phyloP scores from a whole-genome alignment of 2,888 invertebrate species.

The Noctuana brunneofusca region DNA sequence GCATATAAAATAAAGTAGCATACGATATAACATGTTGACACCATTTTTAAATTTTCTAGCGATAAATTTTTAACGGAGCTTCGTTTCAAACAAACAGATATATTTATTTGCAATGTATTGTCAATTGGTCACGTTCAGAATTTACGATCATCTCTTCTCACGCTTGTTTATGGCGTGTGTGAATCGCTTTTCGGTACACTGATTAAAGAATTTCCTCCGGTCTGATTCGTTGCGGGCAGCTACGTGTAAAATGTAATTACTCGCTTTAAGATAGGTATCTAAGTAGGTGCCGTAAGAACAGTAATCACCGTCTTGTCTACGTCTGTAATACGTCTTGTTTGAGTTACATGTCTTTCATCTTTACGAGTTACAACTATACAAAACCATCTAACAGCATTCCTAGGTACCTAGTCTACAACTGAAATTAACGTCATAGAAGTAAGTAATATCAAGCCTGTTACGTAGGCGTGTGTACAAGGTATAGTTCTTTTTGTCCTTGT shows the following conservation, averaged over 20 bases:
- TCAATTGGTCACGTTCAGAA: conserved; percentile 39
- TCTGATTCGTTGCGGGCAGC: conserved; percentile 18
- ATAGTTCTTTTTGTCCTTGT: too few species aligned
- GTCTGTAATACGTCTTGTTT: background rate
- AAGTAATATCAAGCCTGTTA: too few species aligned
- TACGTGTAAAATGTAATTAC: conserved; percentile 27
- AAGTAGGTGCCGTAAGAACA: conserved; percentile 19
- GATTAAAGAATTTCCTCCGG: conserved; percentile 22
- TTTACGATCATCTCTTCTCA: conserved; percentile 32
- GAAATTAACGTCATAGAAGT: too few species aligned
- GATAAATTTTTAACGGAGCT: conserved; percentile 22
- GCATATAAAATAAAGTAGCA: background rate
- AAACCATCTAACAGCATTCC: too few species aligned
- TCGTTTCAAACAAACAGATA: conserved; percentile 33
- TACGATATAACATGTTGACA: conserved; percentile 4
- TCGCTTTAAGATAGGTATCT: conserved; percentile 8
- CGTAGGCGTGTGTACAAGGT: too few species aligned
- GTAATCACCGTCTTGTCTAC: too few species aligned
- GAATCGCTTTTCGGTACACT: conserved; percentile 24
- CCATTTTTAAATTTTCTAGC: conserved; percentile 21
- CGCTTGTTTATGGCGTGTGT: conserved; percentile 31
- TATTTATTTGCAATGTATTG: conserved; percentile 31
- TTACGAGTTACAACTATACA: background rate
- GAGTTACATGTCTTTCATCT: background rate
- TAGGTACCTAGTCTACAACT: background rate